Conservation (phyloP, 2,888 invertebrate genomes). For the Anorthoa munda region DNA sequence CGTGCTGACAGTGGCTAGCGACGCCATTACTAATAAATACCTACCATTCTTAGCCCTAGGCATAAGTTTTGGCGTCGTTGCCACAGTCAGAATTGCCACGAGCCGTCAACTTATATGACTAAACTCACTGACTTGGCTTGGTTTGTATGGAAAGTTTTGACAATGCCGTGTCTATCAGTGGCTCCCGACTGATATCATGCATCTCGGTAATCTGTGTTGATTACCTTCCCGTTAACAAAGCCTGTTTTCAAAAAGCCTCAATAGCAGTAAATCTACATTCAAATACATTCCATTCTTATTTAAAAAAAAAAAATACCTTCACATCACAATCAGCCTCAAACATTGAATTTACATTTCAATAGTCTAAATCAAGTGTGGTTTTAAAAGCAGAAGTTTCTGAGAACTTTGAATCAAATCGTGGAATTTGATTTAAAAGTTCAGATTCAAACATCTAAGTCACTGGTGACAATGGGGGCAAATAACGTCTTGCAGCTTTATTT, state of each 20-base stretch:
- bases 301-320: conserved; percentile 18
- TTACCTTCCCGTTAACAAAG: neutral
- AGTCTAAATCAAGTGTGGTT: conserved; percentile 50
- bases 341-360: conserved; percentile 52
- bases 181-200: too few species aligned
- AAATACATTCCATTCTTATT: conserved; percentile 16
- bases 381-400: conserved; percentile 27
- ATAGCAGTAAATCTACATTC: conserved; percentile 14
- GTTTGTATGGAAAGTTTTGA: too few species aligned
- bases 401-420: conserved; percentile 39
- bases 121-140: too few species aligned
- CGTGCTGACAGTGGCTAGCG: too few species aligned
- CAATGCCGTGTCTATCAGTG: too few species aligned
- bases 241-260: neutral
- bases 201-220: too few species aligned
- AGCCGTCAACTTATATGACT: too few species aligned
- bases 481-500: neutral
- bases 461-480: conserved; percentile 14
- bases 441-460: conserved; percentile 16
- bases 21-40: too few species aligned
- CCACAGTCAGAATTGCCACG: too few species aligned
- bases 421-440: conserved; percentile 28
- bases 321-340: conserved; percentile 11
- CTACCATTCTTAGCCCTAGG: too few species aligned
- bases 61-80: too few species aligned